Conservation (phyloP, 30 jellyfish, hydroid and myxozoan species). For the Mastigias papua region DNA sequence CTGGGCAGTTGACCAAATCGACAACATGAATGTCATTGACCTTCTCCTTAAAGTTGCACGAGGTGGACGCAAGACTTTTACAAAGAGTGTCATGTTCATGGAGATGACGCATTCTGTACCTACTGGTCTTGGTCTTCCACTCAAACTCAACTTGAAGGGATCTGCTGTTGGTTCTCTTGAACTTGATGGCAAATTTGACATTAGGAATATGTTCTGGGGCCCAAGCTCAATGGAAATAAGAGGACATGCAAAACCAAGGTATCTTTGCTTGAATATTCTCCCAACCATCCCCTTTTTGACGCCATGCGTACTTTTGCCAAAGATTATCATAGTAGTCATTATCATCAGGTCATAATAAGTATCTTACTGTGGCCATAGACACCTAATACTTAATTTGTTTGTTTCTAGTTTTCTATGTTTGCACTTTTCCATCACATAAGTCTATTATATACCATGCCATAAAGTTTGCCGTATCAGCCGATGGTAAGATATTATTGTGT, state of each 20-base stretch:
- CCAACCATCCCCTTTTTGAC: no score
- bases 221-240: conserved; percentile 91
- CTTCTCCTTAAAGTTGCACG: conserved; percentile 88
- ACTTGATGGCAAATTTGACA: conserved; percentile 96
- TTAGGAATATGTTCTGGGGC: conserved; percentile 99
- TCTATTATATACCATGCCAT: no score
- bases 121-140: conserved; percentile 99
- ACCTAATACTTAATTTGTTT: no score
- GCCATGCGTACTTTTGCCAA: no score
- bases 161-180: conserved; percentile 94
- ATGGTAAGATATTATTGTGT: no score
- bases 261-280: neutral
- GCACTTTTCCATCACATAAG: no score
- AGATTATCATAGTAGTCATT: no score
- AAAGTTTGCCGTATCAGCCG: no score
- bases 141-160: conserved; percentile 91
- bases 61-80: conserved; percentile 98
- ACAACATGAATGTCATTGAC: conserved; percentile 98
- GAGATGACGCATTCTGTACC: conserved; percentile 99
- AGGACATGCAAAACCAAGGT: conserved; percentile 86
- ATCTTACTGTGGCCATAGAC: no score
- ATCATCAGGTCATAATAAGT: no score
- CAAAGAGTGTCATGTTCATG: conserved; percentile 96
- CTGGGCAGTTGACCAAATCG: conserved; percentile 93
- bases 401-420: no score